Base-by-base conservation (phyloP, 2,113 vertebrate genomes). In the Menidia beryllina region DNA sequence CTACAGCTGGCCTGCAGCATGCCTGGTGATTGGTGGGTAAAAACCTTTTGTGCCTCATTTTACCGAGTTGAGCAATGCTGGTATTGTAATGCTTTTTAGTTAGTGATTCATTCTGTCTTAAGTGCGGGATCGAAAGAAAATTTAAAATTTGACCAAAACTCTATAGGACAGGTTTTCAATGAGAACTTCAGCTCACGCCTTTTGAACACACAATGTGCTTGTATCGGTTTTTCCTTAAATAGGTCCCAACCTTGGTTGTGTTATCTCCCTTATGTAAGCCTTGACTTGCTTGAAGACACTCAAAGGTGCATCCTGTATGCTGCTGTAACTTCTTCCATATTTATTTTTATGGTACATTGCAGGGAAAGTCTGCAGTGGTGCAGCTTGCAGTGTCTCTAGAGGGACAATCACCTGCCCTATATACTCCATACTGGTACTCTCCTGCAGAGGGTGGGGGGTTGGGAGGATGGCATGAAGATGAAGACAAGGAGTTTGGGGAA, bases 1-100 rank as follows among this genome's bases (percentile, higher is more conserved):
- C 20, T 95, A 97, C 66, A 96, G 94, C 81, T 97, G 95, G 96
- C 96, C 96, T 2, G 94, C 95, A 27, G 88, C 86, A 23, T 97
- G 96, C 87, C 86, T 97, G 38, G 39, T 95, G 14, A 93, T 97
- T 34, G 94, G 96, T 97, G 92, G 84, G 96, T 90, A 64, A 49
- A 64, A 49, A 75, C 23, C 5, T 7, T 39, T 4, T 26, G 10
- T 56, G 11, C 11, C 30, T 34, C 36, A 20, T 54, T 45, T 24
- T 10, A 26, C 2, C 21, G 10, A 47, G 5, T 20, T 7, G 30
- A 45, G 17, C 13, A 45, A 19, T 39, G 38, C 19, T 45, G 14
- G 13, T 39, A 13, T 45, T 45, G 24, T 13, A 17, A n/a, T n/a
- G n/a, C n/a, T n/a, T n/a, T n/a, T n/a, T n/a, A n/a, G n/a, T n/a